Conservation (phyloP, 2,113 vertebrate species). For the Eulemur macaco region DNA sequence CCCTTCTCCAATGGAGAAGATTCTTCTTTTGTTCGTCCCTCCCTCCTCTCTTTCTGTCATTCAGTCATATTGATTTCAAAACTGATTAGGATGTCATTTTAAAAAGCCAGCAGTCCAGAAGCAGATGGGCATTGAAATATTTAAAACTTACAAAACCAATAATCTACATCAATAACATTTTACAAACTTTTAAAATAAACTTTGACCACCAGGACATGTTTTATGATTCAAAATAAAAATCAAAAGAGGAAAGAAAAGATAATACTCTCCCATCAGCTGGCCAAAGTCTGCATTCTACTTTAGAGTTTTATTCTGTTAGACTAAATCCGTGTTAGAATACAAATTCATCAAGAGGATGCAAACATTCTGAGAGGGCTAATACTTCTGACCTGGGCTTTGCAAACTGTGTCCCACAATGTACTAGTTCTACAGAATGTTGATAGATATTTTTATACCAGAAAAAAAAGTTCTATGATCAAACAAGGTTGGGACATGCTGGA, state of each 20-base stretch:
- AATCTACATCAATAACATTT: background rate
- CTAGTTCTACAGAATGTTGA: background rate
- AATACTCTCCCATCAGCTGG: background rate
- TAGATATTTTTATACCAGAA: background rate
- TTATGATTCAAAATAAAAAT: conserved; percentile 47
- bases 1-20: background rate
- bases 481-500: background rate
- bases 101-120: conserved; percentile 24
- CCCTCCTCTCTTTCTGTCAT: background rate
- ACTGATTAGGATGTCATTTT: background rate
- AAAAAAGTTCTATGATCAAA: background rate
- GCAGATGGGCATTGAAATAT: conserved; percentile 45
- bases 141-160: conserved; percentile 34
- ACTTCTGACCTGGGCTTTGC: background rate
- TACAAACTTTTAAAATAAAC: conserved; percentile 5
- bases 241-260: background rate
- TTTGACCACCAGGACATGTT: background rate
- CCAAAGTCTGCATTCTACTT: background rate
- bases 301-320: background rate
- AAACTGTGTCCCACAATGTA: background rate
- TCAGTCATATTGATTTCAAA: background rate
- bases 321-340: background rate
- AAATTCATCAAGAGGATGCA: background rate
- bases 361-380: background rate
- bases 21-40: background rate